Base-by-base conservation (phyloP, 2,797 vertebrate species). In the Neomorphus geoffroyi region DNA sequence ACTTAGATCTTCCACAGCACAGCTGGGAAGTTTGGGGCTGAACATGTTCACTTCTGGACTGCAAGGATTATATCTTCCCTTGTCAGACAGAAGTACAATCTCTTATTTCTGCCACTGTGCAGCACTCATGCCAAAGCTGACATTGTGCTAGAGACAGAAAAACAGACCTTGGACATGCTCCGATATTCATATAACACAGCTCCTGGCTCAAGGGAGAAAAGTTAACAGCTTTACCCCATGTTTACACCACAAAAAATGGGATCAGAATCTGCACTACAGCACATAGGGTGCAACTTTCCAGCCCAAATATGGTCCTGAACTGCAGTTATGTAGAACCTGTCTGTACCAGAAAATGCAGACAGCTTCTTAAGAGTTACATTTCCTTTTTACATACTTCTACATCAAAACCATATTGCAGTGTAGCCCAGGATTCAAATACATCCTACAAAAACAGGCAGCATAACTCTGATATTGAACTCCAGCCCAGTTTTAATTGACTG, bases 401-500 rank as follows among this genome's bases (percentile, higher is more conserved):
- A 98, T 98, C 96, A 98, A 98, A 98, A 97, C 95, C 95, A 97
- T 96, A 97, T 96, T 97, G 90, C 95, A 95, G 95, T 75, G 78
- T 23, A 94, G 87, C 84, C 92, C 3, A 2, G 77, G 93, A 96
- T 96, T 96, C 94, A 97, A 94, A 92, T 54, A 95, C 82, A 96
- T 97, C 94, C 95, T 97, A 96, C 91, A 97, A 97, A 98, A 97
- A 95, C 95, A 97, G 94, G 95, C 95, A 96, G 93, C 92, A 96
- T 91, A 98, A 94, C 93, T 96, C 94, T 93, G 94, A 97, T 98
- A 96, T 95, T 97, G 97, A 98, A 97, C 96, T 96, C 93, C 95
- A 95, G 96, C 96, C 97, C 95, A 95, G 85, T 97, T 98, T 98
- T 97, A 98, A 98, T 97, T 97, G 97, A 97, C 94, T 97, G 96